These are phyloP conservation scores for Caenorhabditis auriculariae DNA, from an alignment of 2,888 invertebrate species.

Conservation along the genomic window DNA sequence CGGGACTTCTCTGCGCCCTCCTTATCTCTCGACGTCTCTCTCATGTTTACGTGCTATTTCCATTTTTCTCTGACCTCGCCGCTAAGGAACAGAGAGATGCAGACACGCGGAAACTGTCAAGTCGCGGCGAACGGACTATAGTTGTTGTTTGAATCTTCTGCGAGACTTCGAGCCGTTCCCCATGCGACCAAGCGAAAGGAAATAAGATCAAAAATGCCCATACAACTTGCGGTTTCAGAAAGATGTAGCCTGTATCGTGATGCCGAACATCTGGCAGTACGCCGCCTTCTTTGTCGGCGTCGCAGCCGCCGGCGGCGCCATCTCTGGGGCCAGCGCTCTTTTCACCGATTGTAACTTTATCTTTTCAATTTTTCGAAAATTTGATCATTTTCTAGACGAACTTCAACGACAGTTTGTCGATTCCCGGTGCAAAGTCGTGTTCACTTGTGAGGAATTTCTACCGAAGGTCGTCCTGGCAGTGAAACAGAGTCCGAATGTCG, in stretches of 20 bases:
- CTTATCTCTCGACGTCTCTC: no score
- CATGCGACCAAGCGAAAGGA: no score
- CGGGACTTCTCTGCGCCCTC: no score
- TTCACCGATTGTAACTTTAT: slow-evolving; percentile 48
- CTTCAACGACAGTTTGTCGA: slow-evolving; percentile 53
- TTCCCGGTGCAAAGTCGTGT: slow-evolving; percentile 44
- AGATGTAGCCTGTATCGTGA: slow-evolving; percentile 36
- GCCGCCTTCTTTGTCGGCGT: slow-evolving; percentile 43
- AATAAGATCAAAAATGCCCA: no score
- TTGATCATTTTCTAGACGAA: slow-evolving; percentile 39
- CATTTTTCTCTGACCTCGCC: no score
- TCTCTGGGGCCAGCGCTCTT: slow-evolving; percentile 47
- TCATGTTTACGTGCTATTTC: no score
- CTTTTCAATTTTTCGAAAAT: background rate
- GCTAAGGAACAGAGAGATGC: no score
- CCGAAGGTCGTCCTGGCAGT: slow-evolving; percentile 47
- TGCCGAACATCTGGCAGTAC: slow-evolving; percentile 42
- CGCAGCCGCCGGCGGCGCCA: slow-evolving; percentile 32
- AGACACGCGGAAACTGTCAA: no score
- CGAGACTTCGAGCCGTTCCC: no score
- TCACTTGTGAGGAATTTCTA: slow-evolving; percentile 44
- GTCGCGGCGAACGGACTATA: no score
- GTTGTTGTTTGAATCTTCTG: no score
- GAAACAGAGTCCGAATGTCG: slow-evolving; percentile 34
- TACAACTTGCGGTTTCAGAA: slow-evolving; percentile 8